A percentile compares a stretch with the other conserved stretches of the same genome.
These are phyloP conservation scores for Myanophis thanlyinensis DNA, from an alignment of 2,113 vertebrate genomes.

Conservation along the genomic window DNA sequence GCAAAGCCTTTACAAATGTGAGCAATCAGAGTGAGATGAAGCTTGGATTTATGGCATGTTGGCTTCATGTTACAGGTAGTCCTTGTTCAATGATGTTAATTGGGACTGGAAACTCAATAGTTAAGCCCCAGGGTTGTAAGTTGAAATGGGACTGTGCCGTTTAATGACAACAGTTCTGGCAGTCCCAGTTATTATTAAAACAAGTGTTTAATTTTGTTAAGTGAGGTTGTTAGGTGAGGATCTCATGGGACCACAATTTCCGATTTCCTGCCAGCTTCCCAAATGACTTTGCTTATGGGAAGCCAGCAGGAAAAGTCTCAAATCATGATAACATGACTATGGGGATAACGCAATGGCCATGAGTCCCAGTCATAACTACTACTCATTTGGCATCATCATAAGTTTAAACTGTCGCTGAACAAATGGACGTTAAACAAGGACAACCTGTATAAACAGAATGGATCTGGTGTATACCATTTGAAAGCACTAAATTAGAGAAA, in stretches of 20 bases:
- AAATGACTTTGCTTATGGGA: not conserved
- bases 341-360: not conserved
- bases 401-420: not conserved
- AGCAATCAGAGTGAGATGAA: not conserved
- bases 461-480: not conserved
- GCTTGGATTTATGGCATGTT: not conserved
- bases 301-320: not conserved
- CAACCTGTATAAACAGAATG: not conserved
- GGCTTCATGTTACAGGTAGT: not conserved
- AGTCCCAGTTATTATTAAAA: not conserved
- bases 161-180: not conserved
- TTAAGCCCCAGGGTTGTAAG: not conserved
- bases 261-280: not conserved
- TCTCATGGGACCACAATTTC: not conserved
- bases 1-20: not conserved
- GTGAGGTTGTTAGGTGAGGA: not conserved
- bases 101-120: not conserved
- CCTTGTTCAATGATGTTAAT: not conserved
- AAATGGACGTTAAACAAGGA: not conserved
- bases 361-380: not conserved
- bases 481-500: not conserved
- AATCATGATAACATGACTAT: not conserved
- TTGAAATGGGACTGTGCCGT: not conserved
- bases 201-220: not conserved
- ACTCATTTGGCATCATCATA: not conserved